Evolutionary conservation across 2,797 vertebrate genomes (phyloP).

Genomic region (Erethizon dorsatum): DNA sequence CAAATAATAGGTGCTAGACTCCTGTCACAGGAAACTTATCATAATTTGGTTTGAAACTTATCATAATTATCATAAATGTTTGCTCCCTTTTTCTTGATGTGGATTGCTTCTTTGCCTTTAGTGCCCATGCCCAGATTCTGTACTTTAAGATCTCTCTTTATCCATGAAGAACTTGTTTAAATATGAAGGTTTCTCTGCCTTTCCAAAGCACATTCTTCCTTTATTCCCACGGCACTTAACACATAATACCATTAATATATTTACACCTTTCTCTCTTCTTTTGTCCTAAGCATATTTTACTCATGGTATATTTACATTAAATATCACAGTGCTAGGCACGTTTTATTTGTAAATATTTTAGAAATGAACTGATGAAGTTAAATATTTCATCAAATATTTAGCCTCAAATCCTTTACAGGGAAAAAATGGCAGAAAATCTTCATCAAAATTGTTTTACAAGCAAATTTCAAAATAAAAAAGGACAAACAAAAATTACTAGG

Average conservation of each 20-base stretch:
- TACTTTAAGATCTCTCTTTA: not conserved
- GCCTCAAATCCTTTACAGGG: not conserved
- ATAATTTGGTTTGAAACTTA: not conserved
- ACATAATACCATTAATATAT: not conserved
- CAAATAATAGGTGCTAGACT: not conserved
- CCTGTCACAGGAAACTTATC: not conserved
- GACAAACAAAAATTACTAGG: not conserved
- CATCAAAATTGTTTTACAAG: not conserved
- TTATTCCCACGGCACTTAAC: not conserved
- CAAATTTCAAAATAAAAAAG: not conserved
- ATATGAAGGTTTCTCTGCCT: not conserved
- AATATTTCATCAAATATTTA: slow-evolving; percentile 42
- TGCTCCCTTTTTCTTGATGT: not conserved
- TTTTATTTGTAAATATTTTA: slow-evolving; percentile 38
- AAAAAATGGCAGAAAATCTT: not conserved
- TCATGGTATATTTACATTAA: not conserved
- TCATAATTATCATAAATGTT: not conserved
- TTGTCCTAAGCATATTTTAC: not conserved
- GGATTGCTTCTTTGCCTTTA: too few relatives aligned
- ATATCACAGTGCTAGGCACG: not conserved
- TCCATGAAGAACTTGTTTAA: not conserved
- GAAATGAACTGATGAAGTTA: not conserved
- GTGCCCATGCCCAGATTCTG: not conserved
- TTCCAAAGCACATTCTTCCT: not conserved
- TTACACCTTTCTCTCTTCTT: not conserved